A percentile compares a stretch with the other conserved stretches of the same genome.
These are phyloP conservation scores for Drosophila algonquin DNA, from an alignment of 2,888 invertebrate genomes.

Conservation along the genomic window DNA sequence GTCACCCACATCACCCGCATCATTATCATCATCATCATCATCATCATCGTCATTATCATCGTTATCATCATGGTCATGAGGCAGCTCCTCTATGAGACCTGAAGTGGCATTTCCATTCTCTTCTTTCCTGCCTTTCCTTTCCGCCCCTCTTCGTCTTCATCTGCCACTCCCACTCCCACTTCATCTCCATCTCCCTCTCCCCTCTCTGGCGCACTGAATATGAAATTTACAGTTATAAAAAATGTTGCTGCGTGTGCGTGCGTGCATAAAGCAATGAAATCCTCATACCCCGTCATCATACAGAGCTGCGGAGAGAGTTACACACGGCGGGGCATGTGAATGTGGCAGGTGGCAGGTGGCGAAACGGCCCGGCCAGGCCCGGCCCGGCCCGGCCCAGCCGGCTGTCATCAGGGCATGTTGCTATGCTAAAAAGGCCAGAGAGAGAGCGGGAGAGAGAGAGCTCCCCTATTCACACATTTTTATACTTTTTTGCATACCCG, in stretches of 20 bases:
- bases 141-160: too few relatives aligned
- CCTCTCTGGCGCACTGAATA: slow-evolving; percentile 47
- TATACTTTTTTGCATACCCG: not conserved
- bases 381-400: not conserved
- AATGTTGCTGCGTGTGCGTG: slow-evolving; percentile 42
- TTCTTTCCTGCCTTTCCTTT: not conserved
- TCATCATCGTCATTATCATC: slow-evolving; percentile 7
- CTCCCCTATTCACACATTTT: not conserved
- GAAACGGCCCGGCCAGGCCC: not conserved
- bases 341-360: not conserved
- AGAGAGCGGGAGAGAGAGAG: not conserved
- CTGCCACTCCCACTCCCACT: too few relatives aligned
- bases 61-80: slow-evolving; percentile 5
- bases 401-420: slow-evolving; percentile 20
- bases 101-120: slow-evolving; percentile 20
- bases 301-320: not conserved
- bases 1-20: slow-evolving; percentile 23
- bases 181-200: not conserved
- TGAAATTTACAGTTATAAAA: slow-evolving; percentile 59
- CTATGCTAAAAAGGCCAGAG: slow-evolving; percentile 14
- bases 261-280: slow-evolving; percentile 40
- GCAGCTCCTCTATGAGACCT: not conserved
- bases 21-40: slow-evolving; percentile 9
- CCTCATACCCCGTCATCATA: slow-evolving; percentile 9
- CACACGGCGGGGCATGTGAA: not conserved